Base-by-base conservation (phyloP, 1,140 invertebrate genomes). In the Spodoptera litura region DNA sequence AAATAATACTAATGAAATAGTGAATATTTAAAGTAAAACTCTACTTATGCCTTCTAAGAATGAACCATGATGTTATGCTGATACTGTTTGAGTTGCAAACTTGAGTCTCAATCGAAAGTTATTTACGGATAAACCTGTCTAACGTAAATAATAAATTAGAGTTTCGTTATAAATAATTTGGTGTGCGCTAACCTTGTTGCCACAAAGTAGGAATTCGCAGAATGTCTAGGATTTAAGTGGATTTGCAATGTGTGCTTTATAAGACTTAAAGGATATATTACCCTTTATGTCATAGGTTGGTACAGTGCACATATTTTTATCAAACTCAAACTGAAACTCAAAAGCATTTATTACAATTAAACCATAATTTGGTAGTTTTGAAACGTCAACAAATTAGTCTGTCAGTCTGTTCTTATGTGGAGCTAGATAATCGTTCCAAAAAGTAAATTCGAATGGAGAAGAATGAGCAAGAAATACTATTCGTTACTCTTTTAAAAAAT, bases 71-170 rank as follows among this genome's bases (percentile, higher is more conserved):
- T 68, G 44, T 68, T 66, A 35, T 56, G 51, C 49, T 68, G 15
- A 15, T 78, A 38, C 3, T n/a, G 25, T 9, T 15, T 56, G 15
- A 73, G 59, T 64, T 55, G 13, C 55, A 35, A 61, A 51, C 20
- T 55, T 44, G 15, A n/a, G 77, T 78, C 77, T 78, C 66, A 78
- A 78, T 72, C 68, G 59, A 73, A 72, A 71, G 56, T 64, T 71
- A 73, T 78, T 71, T 62, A 73, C 44, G 58, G 51, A 56, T 73
- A 78, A 64, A 72, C 58, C 70, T 70, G 66, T 71, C 44, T 20
- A 25, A 73, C 49, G 15, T 78, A 53, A 78, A 72, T 55, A 78
- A 72, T 72, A 78, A 78, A 73, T 78, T 72, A 5, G 27, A 55
- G n/a, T 72, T 73, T 61, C 58, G 51, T 38, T 55, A 49, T 78